Percentiles rank a stretch among this genome's conserved stretches.
Conservation (phyloP, 1,140 invertebrate genomes). For the Leptopilina boulardi region DNA sequence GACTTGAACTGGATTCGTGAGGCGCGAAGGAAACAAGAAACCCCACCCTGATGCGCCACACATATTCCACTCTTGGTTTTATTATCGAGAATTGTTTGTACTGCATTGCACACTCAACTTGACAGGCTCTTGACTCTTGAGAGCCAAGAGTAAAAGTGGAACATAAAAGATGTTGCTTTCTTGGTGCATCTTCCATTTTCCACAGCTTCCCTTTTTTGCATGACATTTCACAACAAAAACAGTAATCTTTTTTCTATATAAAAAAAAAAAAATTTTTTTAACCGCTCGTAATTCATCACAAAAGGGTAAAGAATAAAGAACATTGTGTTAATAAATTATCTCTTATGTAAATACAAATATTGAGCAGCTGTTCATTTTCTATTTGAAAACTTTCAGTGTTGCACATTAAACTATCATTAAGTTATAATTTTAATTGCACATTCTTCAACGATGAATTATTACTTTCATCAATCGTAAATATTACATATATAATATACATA, state of each 20-base stretch:
- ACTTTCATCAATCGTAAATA: not conserved
- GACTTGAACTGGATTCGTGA: constrained; percentile 49
- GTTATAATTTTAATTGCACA: constrained; percentile 18
- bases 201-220: not conserved
- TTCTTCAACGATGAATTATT: not conserved
- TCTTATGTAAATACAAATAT: not conserved
- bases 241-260: not conserved
- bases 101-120: constrained; percentile 18
- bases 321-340: constrained; percentile 6
- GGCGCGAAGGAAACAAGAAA: constrained; percentile 52
- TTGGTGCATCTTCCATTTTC: constrained; percentile 1
- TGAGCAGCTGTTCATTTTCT: not conserved
- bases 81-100: constrained; percentile 16
- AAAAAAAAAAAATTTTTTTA: not conserved
- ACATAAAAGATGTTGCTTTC: not conserved
- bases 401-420: constrained; percentile 10
- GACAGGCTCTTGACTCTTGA: not conserved
- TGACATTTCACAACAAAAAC: not conserved
- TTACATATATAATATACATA: not conserved
- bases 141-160: constrained; percentile 26
- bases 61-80: constrained; percentile 29
- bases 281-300: not conserved
- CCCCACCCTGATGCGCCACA: constrained; percentile 57
- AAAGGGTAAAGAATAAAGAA: constrained; percentile 3
- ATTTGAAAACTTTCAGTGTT: not conserved